These are phyloP conservation scores for Nyctibius grandis DNA, from an alignment of 2,797 vertebrate genomes.

Conservation along the genomic window DNA sequence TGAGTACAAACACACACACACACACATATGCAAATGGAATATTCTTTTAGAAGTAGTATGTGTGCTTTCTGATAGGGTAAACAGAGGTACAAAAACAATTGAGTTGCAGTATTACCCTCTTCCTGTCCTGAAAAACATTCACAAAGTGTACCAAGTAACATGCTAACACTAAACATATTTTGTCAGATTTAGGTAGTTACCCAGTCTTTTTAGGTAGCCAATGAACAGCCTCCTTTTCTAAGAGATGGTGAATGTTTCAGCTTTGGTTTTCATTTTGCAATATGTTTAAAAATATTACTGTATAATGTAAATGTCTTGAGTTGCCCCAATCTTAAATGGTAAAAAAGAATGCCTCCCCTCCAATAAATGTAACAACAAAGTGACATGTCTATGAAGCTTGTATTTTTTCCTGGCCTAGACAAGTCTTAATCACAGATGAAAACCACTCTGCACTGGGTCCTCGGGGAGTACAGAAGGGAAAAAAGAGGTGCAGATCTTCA, in stretches of 20 bases:
- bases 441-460: rapidly evolving
- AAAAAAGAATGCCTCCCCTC: not conserved
- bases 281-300: not conserved
- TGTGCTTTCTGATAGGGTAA: not conserved
- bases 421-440: not conserved
- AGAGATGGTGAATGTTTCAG: not conserved
- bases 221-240: rapidly evolving
- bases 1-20: not conserved
- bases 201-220: not conserved
- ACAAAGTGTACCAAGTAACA: not conserved
- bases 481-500: not conserved
- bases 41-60: not conserved
- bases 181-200: not conserved
- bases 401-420: not conserved
- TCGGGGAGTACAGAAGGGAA: not conserved
- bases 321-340: not conserved
- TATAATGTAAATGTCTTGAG: not conserved
- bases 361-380: not conserved
- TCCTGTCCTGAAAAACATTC: not conserved
- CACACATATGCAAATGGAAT: not conserved
- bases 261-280: not conserved
- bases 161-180: not conserved
- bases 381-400: not conserved
- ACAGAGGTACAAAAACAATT: not conserved
- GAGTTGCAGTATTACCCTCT: not conserved